phyloP scores from a whole-genome alignment of 2,113 vertebrate species.

The Cyprinodon variegatus region DNA sequence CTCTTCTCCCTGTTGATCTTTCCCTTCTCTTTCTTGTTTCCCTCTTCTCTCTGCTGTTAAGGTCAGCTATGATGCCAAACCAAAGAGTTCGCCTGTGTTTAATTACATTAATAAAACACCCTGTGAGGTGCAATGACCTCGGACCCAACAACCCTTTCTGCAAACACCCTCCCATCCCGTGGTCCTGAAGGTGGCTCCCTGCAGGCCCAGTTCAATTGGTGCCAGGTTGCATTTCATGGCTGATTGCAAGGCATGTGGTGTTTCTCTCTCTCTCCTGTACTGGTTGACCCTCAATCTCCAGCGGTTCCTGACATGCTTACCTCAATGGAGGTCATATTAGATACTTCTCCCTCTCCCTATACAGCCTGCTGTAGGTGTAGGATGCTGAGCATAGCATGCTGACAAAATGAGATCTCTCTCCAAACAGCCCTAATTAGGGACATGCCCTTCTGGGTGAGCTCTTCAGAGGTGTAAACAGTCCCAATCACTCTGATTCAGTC shows the following conservation, averaged over 20 bases:
- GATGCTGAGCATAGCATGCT: slow-evolving; percentile 23
- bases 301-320: slow-evolving; percentile 64
- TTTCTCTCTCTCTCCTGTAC: slow-evolving; percentile 60
- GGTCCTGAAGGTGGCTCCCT: slow-evolving; percentile 57
- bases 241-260: slow-evolving; percentile 64
- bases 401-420: slow-evolving; percentile 46
- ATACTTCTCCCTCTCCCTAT: slow-evolving; percentile 58
- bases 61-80: slow-evolving; percentile 71
- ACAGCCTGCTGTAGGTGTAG: slow-evolving; percentile 62
- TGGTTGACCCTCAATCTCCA: slow-evolving; percentile 67
- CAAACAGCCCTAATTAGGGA: slow-evolving; percentile 70
- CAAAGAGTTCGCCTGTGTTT: slow-evolving; percentile 73
- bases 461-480: slow-evolving; percentile 59
- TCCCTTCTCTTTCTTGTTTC: slow-evolving; percentile 23
- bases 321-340: slow-evolving; percentile 73
- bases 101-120: slow-evolving; percentile 81
- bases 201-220: slow-evolving; percentile 64
- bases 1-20: slow-evolving; percentile 22
- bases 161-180: slow-evolving; percentile 38
- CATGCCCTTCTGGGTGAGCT: slow-evolving; percentile 60
- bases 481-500: slow-evolving; percentile 29
- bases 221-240: slow-evolving; percentile 76
- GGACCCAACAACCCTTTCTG: slow-evolving; percentile 45
- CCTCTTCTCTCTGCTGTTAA: slow-evolving; percentile 58
- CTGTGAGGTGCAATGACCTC: slow-evolving; percentile 75